Evolutionary conservation across 2,113 vertebrate genomes (phyloP).

Genomic region (western clawed frog (Xenopus tropicalis)): DNA sequence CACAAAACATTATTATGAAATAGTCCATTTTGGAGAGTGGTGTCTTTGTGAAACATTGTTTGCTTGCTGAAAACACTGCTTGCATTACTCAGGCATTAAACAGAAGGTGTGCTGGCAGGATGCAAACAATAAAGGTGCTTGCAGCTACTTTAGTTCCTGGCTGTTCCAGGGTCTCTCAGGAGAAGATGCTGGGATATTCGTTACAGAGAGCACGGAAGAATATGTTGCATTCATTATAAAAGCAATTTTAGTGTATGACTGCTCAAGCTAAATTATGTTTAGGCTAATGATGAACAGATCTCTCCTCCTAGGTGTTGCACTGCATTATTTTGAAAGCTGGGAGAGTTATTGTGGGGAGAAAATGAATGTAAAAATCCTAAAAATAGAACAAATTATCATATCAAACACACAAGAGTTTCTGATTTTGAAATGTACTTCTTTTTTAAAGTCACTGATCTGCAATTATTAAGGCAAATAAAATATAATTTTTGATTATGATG

Average conservation of each 20-base stretch:
- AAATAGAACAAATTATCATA: not conserved
- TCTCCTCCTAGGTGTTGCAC: not conserved
- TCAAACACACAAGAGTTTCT: not conserved
- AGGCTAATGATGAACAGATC: constrained; percentile 7
- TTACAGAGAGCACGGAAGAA: constrained; percentile 9
- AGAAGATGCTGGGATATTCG: constrained; percentile 8
- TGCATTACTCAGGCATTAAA: constrained; percentile 2
- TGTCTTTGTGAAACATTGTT: not conserved
- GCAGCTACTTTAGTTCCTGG: not conserved
- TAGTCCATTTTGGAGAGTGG: too few species aligned
- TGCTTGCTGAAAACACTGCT: not conserved
- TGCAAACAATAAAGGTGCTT: constrained; percentile 8
- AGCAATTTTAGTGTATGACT: constrained; percentile 1
- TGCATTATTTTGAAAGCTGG: not conserved
- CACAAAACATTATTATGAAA: too few species aligned
- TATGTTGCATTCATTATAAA: constrained; percentile 2
- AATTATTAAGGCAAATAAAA: too few species aligned
- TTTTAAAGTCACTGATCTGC: too few species aligned
- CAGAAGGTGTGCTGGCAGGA: constrained; percentile 18
- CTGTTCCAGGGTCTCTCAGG: not conserved
- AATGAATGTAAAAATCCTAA: too few species aligned
- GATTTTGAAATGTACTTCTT: too few species aligned
- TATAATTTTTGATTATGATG: too few species aligned
- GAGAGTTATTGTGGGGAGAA: not conserved
- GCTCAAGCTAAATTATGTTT: not conserved